These are phyloP conservation scores for Ochotona princeps DNA, from an alignment of 2,113 vertebrate genomes.

Conservation along the genomic window DNA sequence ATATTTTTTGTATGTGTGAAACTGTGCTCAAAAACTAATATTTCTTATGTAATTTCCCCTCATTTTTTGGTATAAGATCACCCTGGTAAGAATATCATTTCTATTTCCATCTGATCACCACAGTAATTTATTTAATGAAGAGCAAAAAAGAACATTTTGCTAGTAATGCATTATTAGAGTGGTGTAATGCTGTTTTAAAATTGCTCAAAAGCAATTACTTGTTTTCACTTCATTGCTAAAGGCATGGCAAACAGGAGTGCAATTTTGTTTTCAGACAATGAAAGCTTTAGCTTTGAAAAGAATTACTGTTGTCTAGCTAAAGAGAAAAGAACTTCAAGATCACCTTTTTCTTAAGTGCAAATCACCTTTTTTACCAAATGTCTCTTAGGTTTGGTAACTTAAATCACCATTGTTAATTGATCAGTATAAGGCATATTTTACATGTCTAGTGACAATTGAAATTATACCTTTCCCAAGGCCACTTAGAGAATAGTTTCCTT, in stretches of 20 bases:
- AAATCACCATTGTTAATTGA: slow-evolving; percentile 72
- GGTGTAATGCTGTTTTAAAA: slow-evolving; percentile 57
- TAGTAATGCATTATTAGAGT: slow-evolving; percentile 28
- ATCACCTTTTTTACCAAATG: slow-evolving; percentile 66
- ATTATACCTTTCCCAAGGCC: slow-evolving; percentile 64
- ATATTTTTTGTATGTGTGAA: background rate
- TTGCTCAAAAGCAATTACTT: slow-evolving; percentile 55
- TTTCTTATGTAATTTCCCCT: slow-evolving; percentile 29
- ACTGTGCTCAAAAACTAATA: background rate
- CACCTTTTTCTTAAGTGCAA: slow-evolving; percentile 53
- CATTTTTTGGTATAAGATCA: background rate
- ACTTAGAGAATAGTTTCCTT: slow-evolving; percentile 54
- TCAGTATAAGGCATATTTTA: slow-evolving; percentile 59
- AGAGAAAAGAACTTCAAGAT: slow-evolving; percentile 63
- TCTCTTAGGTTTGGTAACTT: slow-evolving; percentile 35
- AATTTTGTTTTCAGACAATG: slow-evolving; percentile 69
- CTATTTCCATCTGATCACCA: slow-evolving; percentile 36
- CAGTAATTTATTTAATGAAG: slow-evolving; percentile 41
- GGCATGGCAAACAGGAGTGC: slow-evolving; percentile 21
- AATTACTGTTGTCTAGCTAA: slow-evolving; percentile 56
- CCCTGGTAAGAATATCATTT: slow-evolving; percentile 39
- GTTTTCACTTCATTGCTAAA: slow-evolving; percentile 58
- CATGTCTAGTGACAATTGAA: slow-evolving; percentile 64
- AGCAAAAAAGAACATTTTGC: slow-evolving; percentile 39
- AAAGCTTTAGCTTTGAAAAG: slow-evolving; percentile 45